These are phyloP conservation scores for Siniperca obscura DNA, from an alignment of 2,797 vertebrate species.

Conservation along the genomic window DNA sequence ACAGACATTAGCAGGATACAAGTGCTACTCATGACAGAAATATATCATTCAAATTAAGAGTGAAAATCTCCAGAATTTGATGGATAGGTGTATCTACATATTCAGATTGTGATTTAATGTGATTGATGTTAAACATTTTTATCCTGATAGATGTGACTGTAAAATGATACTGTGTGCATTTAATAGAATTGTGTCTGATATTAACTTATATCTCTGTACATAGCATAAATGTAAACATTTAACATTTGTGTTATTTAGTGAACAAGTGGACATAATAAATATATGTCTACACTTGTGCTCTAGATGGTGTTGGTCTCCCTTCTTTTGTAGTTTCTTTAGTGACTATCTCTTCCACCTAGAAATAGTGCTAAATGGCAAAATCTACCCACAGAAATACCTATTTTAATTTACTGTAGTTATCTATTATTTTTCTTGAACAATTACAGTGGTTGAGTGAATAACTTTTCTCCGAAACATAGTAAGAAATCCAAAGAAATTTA, in stretches of 20 bases:
- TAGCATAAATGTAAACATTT: not conserved
- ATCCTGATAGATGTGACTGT: conserved; percentile 7
- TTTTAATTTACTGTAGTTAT: conserved; percentile 12
- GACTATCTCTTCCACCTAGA: not conserved
- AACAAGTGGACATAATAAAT: not conserved
- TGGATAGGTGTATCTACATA: conserved; percentile 28
- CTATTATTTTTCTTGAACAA: not conserved
- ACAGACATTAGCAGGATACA: conserved; percentile 43
- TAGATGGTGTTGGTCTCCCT: not conserved
- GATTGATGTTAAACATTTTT: conserved; percentile 15
- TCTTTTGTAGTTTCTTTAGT: not conserved
- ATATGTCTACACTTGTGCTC: not conserved
- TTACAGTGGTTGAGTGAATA: conserved; percentile 3
- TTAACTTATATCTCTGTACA: conserved; percentile 3
- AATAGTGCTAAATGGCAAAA: conserved; percentile 1
- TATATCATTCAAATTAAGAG: conserved; percentile 45
- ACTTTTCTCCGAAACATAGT: conserved; percentile 6
- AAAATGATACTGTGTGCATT: conserved; percentile 19
- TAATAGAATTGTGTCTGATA: conserved; percentile 2
- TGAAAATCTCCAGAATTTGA: conserved; percentile 35
- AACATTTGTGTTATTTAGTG: not conserved
- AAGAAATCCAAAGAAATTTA: conserved; percentile 18
- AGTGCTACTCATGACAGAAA: conserved; percentile 28
- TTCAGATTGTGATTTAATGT: conserved; percentile 31
- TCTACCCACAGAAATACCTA: not conserved